Conservation (phyloP, 2,888 invertebrate genomes). For the Lordiphosa fenestrarum region DNA sequence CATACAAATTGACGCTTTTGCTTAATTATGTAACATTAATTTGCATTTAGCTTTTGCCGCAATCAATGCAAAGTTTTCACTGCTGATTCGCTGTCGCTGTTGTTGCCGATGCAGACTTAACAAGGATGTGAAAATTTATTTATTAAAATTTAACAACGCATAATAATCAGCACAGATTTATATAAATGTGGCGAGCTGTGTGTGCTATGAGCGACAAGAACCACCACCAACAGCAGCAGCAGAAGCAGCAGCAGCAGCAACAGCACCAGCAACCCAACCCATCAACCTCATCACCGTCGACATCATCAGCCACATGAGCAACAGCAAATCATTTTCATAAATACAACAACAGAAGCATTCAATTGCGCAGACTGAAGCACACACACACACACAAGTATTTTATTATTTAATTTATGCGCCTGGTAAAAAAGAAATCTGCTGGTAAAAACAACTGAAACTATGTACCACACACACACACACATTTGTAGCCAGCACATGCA, state of each 20-base stretch:
- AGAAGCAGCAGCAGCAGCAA: constrained; percentile 26
- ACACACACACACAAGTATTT: constrained; percentile 49
- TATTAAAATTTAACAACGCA: constrained; percentile 78
- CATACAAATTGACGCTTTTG: constrained; percentile 49
- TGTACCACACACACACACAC: constrained; percentile 20
- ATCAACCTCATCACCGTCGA: constrained; percentile 12
- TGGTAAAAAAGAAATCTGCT: constrained; percentile 53
- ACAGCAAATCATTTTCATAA: constrained; percentile 55
- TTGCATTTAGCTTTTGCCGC: constrained; percentile 57
- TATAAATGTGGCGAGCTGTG: constrained; percentile 49
- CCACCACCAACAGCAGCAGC: constrained; percentile 46
- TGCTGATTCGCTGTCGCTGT: constrained; percentile 6
- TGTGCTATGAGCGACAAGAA: constrained; percentile 36
- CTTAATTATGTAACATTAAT: constrained; percentile 66
- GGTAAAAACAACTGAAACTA: constrained; percentile 47
- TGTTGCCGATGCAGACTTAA: constrained; percentile 50
- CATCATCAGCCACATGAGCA: constrained; percentile 56
- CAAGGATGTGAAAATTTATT: constrained; percentile 77
- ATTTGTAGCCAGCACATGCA: constrained; percentile 7
- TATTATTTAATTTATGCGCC: constrained; percentile 78
- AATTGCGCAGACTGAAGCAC: constrained; percentile 58
- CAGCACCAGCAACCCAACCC: constrained; percentile 25
- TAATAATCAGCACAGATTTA: constrained; percentile 75
- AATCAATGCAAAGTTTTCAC: constrained; percentile 60
- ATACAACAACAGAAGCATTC: constrained; percentile 45